Conservation (phyloP, 2,113 vertebrate genomes). For the Engraulis encrasicolus region DNA sequence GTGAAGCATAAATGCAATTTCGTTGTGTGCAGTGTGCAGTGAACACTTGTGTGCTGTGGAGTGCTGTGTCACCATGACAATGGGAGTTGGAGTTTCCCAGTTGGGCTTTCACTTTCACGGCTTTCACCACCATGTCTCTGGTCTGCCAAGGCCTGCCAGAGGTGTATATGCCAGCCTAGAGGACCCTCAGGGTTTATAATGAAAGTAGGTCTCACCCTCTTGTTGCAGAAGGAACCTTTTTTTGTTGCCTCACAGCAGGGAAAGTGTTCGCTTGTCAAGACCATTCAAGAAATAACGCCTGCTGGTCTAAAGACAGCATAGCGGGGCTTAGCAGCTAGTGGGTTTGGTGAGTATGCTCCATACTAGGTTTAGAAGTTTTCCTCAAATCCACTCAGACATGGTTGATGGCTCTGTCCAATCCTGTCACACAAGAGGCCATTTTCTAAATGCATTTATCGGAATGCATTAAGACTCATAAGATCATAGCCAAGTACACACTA, state of each 20-base stretch:
- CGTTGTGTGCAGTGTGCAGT: no score
- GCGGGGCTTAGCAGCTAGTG: background rate
- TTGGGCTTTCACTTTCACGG: no score
- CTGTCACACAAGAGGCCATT: background rate
- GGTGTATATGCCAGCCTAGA: conserved; percentile 21
- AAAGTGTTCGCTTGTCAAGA: conserved; percentile 25
- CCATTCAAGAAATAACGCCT: conserved; percentile 14
- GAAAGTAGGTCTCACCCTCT: conserved; percentile 8
- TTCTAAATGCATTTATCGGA: background rate
- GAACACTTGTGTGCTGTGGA: no score
- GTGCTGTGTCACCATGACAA: no score
- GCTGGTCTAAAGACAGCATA: conserved; percentile 23
- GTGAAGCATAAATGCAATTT: no score
- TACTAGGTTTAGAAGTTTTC: no score
- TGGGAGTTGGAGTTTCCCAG: no score
- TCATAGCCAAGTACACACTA: background rate
- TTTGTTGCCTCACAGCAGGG: conserved; percentile 40
- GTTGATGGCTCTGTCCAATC: background rate
- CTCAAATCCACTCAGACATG: background rate
- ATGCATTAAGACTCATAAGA: background rate
- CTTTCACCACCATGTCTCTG: no score
- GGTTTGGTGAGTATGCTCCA: background rate
- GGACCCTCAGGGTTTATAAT: background rate
- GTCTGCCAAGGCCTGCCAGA: conserved; percentile 44
- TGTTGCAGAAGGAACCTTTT: conserved; percentile 16